Base-by-base conservation (phyloP, 1,140 invertebrate species). In the Drosophila pseudoananassae region DNA sequence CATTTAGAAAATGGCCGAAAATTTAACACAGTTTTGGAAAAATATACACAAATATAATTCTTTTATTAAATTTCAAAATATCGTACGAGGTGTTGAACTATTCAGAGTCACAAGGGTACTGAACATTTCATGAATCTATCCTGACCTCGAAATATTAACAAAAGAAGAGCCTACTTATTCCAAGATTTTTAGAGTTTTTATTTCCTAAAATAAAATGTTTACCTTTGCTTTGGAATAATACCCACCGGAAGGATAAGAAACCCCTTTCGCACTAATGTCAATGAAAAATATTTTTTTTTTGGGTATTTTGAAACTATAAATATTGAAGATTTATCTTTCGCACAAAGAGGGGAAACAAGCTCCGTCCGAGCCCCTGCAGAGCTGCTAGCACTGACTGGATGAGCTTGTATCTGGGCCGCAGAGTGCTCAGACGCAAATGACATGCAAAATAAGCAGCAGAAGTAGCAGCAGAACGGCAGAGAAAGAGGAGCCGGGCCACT, bases 381-480 rank as follows among this genome's bases (percentile, higher is more conserved):
- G 36, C 38, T 36, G 17, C 27, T 38, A 14, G 33, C 12, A 9
- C 40, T 17, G 40, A n/a, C 33, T 36, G 14, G 40, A 17, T 29
- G 1, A n/a, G 10, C 31, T 23, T 40, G 17, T 53, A 53, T 61
- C 25, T 29, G 50, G 40, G 38, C 29, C 49, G 29, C 52, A 45
- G 59, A 74, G 70, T 65, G 60, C 71, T 65, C 71, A 64, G 59
- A 56, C 71, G 60, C 71, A 75, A 75, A 75, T 75, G 71, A 75
- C 71, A 75, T 75, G 71, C 71, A 75, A 75, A 75, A 75, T 75
- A 75, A 75, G 71, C 71, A 49, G 69, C 66, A 70, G 66, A 36
- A 15, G 29, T 15, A 29, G 14, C 36, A 45, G 38, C 20, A 40
- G 38, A 38, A 43, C 33, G 54, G 65, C 27, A 9, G n/a, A 15